Base-by-base conservation (phyloP, 2,113 vertebrate genomes). In the Elephas maximus region DNA sequence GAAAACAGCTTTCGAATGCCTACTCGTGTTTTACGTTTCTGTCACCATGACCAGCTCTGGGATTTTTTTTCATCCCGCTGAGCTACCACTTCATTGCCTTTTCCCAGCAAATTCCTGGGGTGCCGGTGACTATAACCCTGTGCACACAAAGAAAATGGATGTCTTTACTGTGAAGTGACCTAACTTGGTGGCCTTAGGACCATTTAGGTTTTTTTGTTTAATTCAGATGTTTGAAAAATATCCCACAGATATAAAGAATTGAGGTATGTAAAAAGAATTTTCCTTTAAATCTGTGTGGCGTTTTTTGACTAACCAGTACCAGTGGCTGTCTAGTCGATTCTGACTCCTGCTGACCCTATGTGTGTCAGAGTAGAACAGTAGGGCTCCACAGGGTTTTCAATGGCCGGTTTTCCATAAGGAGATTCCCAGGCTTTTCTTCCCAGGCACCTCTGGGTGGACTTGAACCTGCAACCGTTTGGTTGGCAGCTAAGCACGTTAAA, bases 1-100 rank as follows among this genome's bases (percentile, higher is more conserved):
- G 97, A 92, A 93, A 96, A 97, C 88, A 92, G 94, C 83, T 97
- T 98, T 91, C 53, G 74, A 77, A 41, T 74, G 33, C 57, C 53
- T 53, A 28, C 78, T 92, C 79, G 18, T 5, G 26, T 74, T 93
- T 83, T 96, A 78, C 9, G 5, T 96, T 89, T 92, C 87, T 51
- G 41, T 93, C 77, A 51, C 93, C 37, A 15, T 62, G 88, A 81
- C 95, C 67, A 73, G 84, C 67, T 93, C 93, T 71, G 88, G 73
- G 53, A 26, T 44, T 80, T 91, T 37, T 88, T 41, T 81, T 67
- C 57, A n/a, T 1, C 73, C 71, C 37, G 33, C 0, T 88, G 93
- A 94, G 48, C 82, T 67, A 86, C 65, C 79, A 48, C 44, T 95
- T 87, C 62, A 69, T 65, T 91, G 73, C 71, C 60, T 77, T 76